Evolutionary conservation across 2,797 vertebrate species (phyloP).

Genomic region (Podargus strigoides): DNA sequence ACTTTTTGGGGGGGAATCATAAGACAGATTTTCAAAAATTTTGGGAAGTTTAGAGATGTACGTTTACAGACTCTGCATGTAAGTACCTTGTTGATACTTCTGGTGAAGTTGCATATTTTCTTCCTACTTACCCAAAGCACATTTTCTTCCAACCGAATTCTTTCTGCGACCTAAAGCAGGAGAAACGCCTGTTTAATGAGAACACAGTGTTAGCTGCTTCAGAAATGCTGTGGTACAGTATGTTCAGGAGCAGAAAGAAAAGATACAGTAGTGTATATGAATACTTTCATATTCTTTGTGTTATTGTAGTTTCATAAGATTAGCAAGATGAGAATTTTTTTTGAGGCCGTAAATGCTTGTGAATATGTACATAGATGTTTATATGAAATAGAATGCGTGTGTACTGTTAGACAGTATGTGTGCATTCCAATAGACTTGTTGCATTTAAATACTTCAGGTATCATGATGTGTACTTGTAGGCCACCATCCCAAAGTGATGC

Average conservation of each 20-base stretch:
- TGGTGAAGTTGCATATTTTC: neutral
- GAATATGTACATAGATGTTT: neutral
- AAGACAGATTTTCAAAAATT: neutral
- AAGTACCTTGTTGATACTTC: neutral
- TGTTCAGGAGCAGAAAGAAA: neutral
- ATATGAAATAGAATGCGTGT: neutral
- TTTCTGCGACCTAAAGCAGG: neutral
- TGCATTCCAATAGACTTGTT: neutral
- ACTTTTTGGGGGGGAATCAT: neutral
- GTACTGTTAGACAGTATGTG: neutral
- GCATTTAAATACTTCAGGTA: neutral
- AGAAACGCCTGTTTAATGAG: neutral
- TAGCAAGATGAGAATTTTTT: neutral
- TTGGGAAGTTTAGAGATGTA: neutral
- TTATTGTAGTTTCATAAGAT: neutral
- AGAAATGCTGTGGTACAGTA: neutral
- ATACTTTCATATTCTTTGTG: neutral
- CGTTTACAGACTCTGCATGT: neutral
- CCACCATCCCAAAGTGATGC: neutral
- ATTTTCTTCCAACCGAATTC: neutral
- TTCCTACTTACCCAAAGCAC: neutral
- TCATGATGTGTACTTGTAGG: neutral
- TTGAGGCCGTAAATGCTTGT: rapidly evolving
- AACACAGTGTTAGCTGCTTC: neutral
- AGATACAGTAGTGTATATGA: neutral